A percentile compares a stretch with the other conserved stretches of the same genome.
Conservation (phyloP, 2,888 invertebrate species). For the Phymatocera aterrima region DNA sequence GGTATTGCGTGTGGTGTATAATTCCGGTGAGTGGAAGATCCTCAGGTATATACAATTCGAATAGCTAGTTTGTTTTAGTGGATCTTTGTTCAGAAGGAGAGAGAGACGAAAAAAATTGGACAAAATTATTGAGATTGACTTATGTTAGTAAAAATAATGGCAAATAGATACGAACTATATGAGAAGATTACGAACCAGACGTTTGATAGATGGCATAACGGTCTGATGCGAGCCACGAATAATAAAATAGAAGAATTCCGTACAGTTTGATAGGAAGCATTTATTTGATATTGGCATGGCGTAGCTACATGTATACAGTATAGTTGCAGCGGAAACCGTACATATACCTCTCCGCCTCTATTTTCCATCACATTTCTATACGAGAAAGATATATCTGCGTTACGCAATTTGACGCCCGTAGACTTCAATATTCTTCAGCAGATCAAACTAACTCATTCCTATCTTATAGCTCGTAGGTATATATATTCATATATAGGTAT, state of each 20-base stretch:
- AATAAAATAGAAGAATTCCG: slow-evolving; percentile 27
- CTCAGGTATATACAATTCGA: too few species aligned
- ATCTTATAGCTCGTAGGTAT: neutral
- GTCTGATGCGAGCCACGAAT: slow-evolving; percentile 4
- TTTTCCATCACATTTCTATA: slow-evolving; percentile 15
- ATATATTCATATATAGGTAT: neutral
- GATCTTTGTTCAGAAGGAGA: too few species aligned
- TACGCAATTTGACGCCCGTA: slow-evolving; percentile 36
- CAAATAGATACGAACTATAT: too few species aligned
- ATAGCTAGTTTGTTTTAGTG: too few species aligned
- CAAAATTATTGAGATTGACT: too few species aligned
- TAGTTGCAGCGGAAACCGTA: neutral
- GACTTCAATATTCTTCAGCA: slow-evolving; percentile 24
- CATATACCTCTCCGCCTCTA: too few species aligned
- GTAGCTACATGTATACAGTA: too few species aligned
- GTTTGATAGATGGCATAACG: slow-evolving; percentile 22
- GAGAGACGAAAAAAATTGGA: too few species aligned
- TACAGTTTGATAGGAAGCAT: slow-evolving; percentile 24
- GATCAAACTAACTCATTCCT: too few species aligned
- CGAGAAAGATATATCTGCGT: neutral
- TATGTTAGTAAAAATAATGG: neutral
- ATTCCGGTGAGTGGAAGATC: too few species aligned
- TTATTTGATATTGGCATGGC: slow-evolving; percentile 33
- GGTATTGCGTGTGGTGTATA: too few species aligned
- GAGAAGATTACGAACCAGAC: neutral